Evolutionary conservation across 23 tunicate species (phyloP).

Genomic region (Aplidium turbinatum): DNA sequence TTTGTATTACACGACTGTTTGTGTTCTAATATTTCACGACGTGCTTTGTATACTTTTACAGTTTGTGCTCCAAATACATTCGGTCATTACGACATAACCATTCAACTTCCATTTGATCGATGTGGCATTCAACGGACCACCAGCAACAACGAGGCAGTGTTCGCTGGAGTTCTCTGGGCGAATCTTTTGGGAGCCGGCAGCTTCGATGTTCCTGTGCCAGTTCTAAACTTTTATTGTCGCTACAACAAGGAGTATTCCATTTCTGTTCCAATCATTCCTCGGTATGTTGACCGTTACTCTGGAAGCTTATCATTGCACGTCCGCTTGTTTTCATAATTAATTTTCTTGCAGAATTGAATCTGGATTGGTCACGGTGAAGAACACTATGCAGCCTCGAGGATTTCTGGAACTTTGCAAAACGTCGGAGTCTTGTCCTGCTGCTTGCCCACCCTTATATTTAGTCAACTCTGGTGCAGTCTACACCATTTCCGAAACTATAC

Average conservation of each 20-base stretch:
- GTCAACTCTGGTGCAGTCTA: conserved; percentile 18
- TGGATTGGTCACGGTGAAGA: background rate
- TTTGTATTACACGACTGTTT: background rate
- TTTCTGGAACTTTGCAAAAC: conserved; percentile 36
- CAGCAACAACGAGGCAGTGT: background rate
- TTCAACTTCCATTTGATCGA: background rate
- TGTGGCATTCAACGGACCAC: background rate
- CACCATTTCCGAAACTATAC: conserved; percentile 35
- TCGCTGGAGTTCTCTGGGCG: conserved; percentile 12
- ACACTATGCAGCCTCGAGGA: background rate
- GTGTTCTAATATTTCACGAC: background rate
- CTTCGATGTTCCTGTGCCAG: conserved; percentile 20
- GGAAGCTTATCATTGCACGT: background rate
- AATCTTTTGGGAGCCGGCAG: background rate
- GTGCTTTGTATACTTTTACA: too few relatives aligned
- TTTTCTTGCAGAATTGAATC: conserved; percentile 8
- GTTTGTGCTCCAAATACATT: background rate
- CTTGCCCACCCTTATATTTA: conserved; percentile 19
- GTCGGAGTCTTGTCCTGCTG: conserved; percentile 22
- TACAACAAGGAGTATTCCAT: conserved; percentile 6
- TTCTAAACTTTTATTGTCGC: conserved; percentile 5
- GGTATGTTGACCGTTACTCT: background rate
- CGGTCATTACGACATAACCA: background rate
- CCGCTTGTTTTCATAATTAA: too few relatives aligned
- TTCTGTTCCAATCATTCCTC: background rate